Conservation (phyloP, 2,113 vertebrate species). For the Petroica traversi region DNA sequence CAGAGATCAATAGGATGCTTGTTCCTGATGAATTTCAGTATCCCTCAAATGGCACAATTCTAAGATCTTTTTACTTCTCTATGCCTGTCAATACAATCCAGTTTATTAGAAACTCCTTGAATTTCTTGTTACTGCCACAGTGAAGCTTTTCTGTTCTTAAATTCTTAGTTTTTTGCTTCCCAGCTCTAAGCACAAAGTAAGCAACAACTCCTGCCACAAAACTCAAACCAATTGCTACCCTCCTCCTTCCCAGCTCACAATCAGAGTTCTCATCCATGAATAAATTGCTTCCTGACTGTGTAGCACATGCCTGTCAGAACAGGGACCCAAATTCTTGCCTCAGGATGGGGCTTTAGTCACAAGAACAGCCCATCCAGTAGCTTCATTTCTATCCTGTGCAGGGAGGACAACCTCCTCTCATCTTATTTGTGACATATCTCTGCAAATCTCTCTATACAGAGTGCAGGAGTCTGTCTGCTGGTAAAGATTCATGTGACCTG, state of each 20-base stretch:
- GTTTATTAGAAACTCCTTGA: not conserved
- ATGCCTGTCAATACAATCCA: not conserved
- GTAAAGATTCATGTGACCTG: not conserved
- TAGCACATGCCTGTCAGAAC: fast-evolving
- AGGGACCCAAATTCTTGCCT: not conserved
- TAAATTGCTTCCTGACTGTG: not conserved
- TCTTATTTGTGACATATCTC: not conserved
- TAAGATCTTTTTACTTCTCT: not conserved
- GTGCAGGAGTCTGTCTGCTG: not conserved
- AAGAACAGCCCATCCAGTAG: not conserved
- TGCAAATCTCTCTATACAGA: not conserved
- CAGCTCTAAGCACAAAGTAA: not conserved
- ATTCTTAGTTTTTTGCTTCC: not conserved
- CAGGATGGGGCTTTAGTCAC: not conserved
- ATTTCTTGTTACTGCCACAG: not conserved
- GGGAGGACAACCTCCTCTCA: not conserved
- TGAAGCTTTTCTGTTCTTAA: not conserved
- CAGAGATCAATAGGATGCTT: not conserved
- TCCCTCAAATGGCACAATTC: not conserved
- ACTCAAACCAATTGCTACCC: not conserved
- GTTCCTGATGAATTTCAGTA: not conserved
- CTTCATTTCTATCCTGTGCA: not conserved
- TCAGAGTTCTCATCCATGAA: not conserved
- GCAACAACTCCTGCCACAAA: not conserved
- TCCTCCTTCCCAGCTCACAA: not conserved